phyloP scores from a whole-genome alignment of 1,140 invertebrate species.

The Riptortus pedestris region DNA sequence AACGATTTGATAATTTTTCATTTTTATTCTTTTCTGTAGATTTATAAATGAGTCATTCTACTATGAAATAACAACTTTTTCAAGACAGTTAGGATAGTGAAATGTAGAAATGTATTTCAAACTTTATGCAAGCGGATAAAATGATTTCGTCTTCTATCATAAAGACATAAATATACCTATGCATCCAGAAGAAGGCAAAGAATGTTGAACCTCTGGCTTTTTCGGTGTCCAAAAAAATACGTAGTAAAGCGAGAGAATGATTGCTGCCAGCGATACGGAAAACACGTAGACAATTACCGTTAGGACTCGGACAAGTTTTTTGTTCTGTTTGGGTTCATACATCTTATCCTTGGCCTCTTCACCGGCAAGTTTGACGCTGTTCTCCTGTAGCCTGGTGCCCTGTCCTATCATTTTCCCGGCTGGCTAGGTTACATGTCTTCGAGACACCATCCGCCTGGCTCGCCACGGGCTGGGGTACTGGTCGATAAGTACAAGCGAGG shows the following conservation, averaged over 20 bases:
- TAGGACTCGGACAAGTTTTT: slow-evolving; percentile 79
- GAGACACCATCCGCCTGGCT: not conserved
- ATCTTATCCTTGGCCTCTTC: slow-evolving; percentile 66
- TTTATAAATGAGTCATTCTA: too few relatives aligned
- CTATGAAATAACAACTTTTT: too few relatives aligned
- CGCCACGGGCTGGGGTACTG: not conserved
- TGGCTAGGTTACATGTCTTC: not conserved
- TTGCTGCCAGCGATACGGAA: slow-evolving; percentile 87
- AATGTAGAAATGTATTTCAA: too few relatives aligned
- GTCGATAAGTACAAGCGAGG: not conserved
- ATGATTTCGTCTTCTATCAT: too few relatives aligned
- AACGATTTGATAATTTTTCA: too few relatives aligned
- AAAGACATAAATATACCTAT: slow-evolving; percentile 12
- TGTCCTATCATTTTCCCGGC: slow-evolving; percentile 18
- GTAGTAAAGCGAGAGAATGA: slow-evolving; percentile 90
- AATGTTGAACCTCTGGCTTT: slow-evolving; percentile 28
- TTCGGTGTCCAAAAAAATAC: slow-evolving; percentile 88
- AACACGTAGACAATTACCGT: slow-evolving; percentile 92
- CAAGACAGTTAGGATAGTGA: too few relatives aligned
- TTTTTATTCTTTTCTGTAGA: too few relatives aligned
- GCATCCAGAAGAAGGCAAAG: slow-evolving; percentile 14
- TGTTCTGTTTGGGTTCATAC: slow-evolving; percentile 59
- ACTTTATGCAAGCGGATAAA: too few relatives aligned
- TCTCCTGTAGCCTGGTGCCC: slow-evolving; percentile 18
- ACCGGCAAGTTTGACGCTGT: slow-evolving; percentile 29